phyloP scores from a whole-genome alignment of 2,113 vertebrate genomes.

The Hyaena hyaena region DNA sequence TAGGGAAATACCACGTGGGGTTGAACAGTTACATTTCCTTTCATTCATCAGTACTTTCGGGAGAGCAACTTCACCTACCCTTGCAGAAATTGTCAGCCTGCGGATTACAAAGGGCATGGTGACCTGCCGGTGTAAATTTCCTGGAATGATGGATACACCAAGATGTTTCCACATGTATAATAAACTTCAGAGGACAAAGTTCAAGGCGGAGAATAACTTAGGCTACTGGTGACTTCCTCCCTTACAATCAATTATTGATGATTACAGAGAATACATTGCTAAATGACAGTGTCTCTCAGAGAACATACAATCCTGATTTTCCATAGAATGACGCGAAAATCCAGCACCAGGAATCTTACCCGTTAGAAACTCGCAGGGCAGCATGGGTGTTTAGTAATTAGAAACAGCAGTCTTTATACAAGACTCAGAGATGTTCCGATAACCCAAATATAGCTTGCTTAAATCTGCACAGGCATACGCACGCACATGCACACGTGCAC shows the following conservation, averaged over 20 bases:
- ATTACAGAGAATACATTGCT: conserved; percentile 79
- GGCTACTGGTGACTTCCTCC: conserved; percentile 79
- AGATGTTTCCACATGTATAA: conserved; percentile 77
- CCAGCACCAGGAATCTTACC: conserved; percentile 64
- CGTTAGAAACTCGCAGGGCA: conserved; percentile 66
- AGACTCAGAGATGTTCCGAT: conserved; percentile 69
- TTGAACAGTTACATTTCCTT: neutral
- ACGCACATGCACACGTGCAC: no score
- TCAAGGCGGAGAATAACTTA: conserved; percentile 79
- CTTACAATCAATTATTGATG: conserved; percentile 80
- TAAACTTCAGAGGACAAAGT: conserved; percentile 80
- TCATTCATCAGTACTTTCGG: conserved; percentile 64
- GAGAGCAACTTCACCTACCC: neutral
- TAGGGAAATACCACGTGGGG: neutral
- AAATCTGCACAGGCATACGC: neutral
- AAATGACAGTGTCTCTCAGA: conserved; percentile 76
- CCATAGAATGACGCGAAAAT: conserved; percentile 76
- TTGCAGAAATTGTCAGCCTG: conserved; percentile 31
- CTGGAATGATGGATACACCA: conserved; percentile 73
- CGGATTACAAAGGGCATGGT: conserved; percentile 64
- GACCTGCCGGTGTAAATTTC: conserved; percentile 76
- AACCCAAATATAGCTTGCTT: conserved; percentile 70
- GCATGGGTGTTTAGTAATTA: conserved; percentile 81
- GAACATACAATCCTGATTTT: conserved; percentile 77
- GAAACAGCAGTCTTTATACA: conserved; percentile 80